Evolutionary conservation across 2,797 vertebrate species (phyloP).

Genomic region (Stomatorhinus walkeri): DNA sequence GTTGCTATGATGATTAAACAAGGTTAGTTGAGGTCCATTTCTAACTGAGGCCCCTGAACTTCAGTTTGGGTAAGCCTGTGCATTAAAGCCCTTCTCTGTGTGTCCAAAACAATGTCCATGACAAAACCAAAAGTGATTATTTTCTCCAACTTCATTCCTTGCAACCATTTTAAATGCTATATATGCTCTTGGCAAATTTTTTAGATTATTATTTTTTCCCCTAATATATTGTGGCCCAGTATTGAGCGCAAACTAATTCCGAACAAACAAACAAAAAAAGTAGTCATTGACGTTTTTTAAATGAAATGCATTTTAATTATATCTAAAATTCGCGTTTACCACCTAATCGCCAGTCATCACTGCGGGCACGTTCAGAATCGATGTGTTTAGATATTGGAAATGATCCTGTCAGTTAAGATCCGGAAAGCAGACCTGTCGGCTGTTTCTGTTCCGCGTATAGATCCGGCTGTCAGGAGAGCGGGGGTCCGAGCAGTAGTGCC

Average conservation of each 20-base stretch:
- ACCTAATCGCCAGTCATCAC: background rate
- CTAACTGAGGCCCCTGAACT: background rate
- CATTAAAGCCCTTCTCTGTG: background rate
- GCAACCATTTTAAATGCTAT: background rate
- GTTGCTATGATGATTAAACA: background rate
- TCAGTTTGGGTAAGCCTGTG: background rate
- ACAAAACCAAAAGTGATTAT: background rate
- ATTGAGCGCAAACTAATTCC: background rate
- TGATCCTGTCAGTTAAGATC: background rate
- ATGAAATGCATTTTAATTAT: background rate
- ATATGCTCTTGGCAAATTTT: background rate
- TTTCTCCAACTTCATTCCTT: background rate
- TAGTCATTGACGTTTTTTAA: background rate
- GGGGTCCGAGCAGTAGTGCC: background rate
- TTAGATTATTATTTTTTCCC: background rate
- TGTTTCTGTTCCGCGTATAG: background rate
- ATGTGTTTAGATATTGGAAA: background rate
- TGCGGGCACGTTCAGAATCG: background rate
- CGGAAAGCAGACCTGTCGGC: background rate
- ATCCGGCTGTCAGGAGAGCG: background rate
- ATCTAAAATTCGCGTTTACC: background rate
- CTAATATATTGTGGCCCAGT: background rate
- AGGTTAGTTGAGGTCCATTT: background rate
- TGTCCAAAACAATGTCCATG: background rate
- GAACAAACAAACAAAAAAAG: background rate